Conservation (phyloP, 2,888 invertebrate species). For the Leistus spinibarbis region DNA sequence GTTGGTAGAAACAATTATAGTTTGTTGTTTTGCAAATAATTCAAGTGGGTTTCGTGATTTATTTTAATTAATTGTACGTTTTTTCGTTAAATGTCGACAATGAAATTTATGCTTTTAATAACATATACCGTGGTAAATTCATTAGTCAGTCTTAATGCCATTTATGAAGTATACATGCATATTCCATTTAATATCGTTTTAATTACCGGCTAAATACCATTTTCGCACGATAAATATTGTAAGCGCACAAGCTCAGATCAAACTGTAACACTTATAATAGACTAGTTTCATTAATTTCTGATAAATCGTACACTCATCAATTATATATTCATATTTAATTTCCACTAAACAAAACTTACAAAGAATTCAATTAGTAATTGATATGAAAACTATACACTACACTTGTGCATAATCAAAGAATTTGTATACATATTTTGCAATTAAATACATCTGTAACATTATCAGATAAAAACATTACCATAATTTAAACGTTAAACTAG, state of each 20-base stretch:
- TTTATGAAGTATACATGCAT: constrained; percentile 23
- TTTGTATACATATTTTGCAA: no score
- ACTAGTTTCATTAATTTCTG: neutral
- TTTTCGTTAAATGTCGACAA: constrained; percentile 8
- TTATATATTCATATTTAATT: no score
- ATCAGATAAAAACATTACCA: neutral
- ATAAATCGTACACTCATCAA: no score
- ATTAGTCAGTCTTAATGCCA: constrained; percentile 26
- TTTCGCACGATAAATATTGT: constrained; percentile 22
- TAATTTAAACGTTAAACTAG: neutral
- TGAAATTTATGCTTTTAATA: constrained; percentile 21
- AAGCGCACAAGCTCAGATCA: neutral
- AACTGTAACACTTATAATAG: neutral
- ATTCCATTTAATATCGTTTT: constrained; percentile 29
- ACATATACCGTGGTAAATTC: constrained; percentile 10
- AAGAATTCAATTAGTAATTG: no score
- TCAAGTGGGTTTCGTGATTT: no score
- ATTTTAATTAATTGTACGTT: neutral
- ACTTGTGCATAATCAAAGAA: no score
- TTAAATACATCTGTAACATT: no score
- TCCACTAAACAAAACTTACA: no score
- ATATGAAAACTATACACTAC: no score
- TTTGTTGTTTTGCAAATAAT: no score
- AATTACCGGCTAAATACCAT: constrained; percentile 26
- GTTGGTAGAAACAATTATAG: no score